Evolutionary conservation across 2,888 invertebrate species (phyloP).

Genomic region (Agrochola lota): DNA sequence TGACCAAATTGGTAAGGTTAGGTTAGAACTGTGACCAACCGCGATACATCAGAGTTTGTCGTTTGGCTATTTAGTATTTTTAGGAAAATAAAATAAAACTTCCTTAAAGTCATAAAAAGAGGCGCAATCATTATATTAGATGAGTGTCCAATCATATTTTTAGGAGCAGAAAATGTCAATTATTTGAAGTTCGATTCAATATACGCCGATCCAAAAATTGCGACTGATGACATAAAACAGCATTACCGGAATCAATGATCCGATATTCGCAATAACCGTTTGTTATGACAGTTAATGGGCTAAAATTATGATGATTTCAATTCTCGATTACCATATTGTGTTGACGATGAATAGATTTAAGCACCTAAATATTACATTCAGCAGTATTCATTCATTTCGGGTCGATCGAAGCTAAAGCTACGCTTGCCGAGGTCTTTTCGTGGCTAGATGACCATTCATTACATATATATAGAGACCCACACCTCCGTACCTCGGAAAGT

Average conservation of each 20-base stretch:
- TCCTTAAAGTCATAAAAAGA: background rate
- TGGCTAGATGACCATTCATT: no score
- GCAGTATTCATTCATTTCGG: background rate
- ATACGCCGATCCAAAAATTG: background rate
- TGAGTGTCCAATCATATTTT: background rate
- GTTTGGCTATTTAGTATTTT: background rate
- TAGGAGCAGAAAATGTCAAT: background rate
- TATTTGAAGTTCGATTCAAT: background rate
- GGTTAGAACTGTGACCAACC: no score
- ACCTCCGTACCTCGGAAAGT: no score
- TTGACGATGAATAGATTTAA: constrained; percentile 19
- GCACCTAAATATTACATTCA: constrained; percentile 1
- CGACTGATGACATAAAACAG: constrained; percentile 21
- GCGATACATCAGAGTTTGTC: background rate
- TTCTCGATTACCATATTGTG: constrained; percentile 40
- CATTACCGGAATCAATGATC: constrained; percentile 28
- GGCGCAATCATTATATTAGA: background rate
- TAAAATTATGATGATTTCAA: constrained; percentile 36
- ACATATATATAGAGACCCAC: no score
- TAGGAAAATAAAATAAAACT: background rate
- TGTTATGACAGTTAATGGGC: constrained; percentile 13
- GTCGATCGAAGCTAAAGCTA: no score
- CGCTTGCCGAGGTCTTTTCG: no score
- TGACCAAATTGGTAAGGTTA: background rate
- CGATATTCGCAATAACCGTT: constrained; percentile 11